Evolutionary conservation across 2,888 invertebrate species (phyloP), one percentile per base, ranked within the genome.

Genomic region (Petrolisthes cinctipes): DNA sequence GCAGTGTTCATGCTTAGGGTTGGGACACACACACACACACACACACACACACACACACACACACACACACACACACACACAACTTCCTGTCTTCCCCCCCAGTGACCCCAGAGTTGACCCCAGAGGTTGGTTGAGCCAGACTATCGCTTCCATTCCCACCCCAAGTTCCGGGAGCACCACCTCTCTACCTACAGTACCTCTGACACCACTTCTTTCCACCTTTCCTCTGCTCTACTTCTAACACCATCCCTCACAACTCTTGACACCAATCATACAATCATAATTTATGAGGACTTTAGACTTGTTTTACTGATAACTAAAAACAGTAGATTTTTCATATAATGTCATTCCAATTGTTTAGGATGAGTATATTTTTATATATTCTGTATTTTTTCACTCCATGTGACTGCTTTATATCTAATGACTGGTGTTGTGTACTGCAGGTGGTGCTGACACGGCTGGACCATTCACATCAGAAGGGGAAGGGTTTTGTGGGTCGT

Each of bases 401-500:
- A 9, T 82, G 23, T 82, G 51, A n/a, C 68, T 71, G 11, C 75
- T 20, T 5, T 20, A 7, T 73, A 20, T 82, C 81, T 82, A 68
- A 1, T 66, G 66, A 82, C 9, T 11, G 11, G 5, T 75, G 11
- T 9, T 83, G 7, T 53, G 11, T 56, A 4, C 80, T 85, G 20
- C 86, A 89, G 89, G 86, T 89, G 81, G 89, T 86, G 4, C 53
- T 89, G 84, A 87, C 89, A 51, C 82, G 82, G 23, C 82, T 89
- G 75, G 89, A 89, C 68, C 89, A 89, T 83, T 87, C 89, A 54
- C 88, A 78, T 0, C 89, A 89, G 87, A 89, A 87, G 73, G 87
- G 80, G 51, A 89, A 87, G 56, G 87, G 82, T 4, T 82, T 51
- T 7, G 80, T 87, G 4, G 89, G 89, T 5, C 89, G 89, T 6